A percentile compares a stretch with the other conserved stretches of the same genome.
phyloP scores from a whole-genome alignment of 92 coral and sea anemone species.

The Heteractis magnifica region DNA sequence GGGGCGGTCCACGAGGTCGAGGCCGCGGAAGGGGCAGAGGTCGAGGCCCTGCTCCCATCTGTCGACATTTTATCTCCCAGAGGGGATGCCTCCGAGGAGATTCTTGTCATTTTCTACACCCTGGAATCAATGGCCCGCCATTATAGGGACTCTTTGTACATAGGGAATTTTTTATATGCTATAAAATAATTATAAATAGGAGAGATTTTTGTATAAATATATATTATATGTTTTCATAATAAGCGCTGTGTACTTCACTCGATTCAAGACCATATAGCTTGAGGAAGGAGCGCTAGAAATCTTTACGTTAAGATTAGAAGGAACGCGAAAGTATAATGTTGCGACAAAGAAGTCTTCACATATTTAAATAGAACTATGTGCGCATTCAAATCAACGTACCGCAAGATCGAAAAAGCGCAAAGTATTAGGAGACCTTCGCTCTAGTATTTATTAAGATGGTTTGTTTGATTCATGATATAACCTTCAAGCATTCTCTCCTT shows the following conservation, averaged over 20 bases:
- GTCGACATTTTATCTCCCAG: constrained; percentile 92
- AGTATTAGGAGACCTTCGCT: too few species aligned
- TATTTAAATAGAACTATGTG: too few species aligned
- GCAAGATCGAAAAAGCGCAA: too few species aligned
- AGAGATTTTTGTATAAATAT: constrained; percentile 28
- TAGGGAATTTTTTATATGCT: constrained; percentile 30
- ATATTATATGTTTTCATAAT: constrained; percentile 17
- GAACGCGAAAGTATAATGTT: too few species aligned
- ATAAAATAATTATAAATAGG: constrained; percentile 19
- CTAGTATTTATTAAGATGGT: too few species aligned
- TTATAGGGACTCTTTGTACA: constrained; percentile 34
- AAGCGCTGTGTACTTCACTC: not conserved
- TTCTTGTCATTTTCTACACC: constrained; percentile 90
- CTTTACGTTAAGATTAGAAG: not conserved
- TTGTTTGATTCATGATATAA: too few species aligned
- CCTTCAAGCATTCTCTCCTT: too few species aligned
- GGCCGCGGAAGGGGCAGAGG: constrained; percentile 88
- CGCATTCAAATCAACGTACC: too few species aligned
- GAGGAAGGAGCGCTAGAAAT: too few species aligned
- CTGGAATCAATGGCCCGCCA: constrained; percentile 91
- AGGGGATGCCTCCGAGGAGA: constrained; percentile 96
- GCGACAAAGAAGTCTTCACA: too few species aligned
- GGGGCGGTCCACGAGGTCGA: constrained; percentile 88
- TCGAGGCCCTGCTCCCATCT: constrained; percentile 77
- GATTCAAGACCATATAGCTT: too few species aligned